Evolutionary conservation across 2,888 invertebrate genomes (phyloP).

Genomic region (Idaea dimidiata): DNA sequence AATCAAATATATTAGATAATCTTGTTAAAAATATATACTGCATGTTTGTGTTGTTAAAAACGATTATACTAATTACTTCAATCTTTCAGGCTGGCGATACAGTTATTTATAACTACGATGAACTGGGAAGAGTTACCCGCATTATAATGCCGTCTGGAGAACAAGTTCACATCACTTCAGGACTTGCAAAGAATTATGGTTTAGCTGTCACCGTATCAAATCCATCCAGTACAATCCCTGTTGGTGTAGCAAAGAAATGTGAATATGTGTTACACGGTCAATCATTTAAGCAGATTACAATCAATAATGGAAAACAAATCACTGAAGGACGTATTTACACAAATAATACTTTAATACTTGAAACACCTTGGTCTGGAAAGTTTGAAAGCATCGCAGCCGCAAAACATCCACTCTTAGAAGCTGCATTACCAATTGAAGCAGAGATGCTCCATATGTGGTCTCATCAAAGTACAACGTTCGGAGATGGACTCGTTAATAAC

Average conservation of each 20-base stretch:
- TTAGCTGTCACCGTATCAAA: constrained; percentile 86
- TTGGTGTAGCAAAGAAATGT: constrained; percentile 78
- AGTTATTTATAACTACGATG: constrained; percentile 95
- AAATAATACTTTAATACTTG: constrained; percentile 89
- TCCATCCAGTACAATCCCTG: constrained; percentile 73
- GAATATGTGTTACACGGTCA: constrained; percentile 84
- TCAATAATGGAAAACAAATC: constrained; percentile 86
- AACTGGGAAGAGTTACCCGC: constrained; percentile 91
- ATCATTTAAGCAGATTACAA: constrained; percentile 84
- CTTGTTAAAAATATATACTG: not conserved
- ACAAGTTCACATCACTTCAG: constrained; percentile 89
- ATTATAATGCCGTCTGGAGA: constrained; percentile 96
- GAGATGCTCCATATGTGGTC: constrained; percentile 96
- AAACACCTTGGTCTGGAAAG: constrained; percentile 87
- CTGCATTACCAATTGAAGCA: constrained; percentile 92
- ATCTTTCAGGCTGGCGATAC: constrained; percentile 88
- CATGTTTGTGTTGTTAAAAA: not conserved
- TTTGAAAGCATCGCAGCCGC: constrained; percentile 89
- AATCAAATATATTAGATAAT: not conserved
- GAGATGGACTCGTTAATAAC: constrained; percentile 86
- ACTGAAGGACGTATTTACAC: constrained; percentile 88
- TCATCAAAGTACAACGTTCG: constrained; percentile 88
- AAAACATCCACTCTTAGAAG: constrained; percentile 90
- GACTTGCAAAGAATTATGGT: constrained; percentile 88
- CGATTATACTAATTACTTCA: constrained; percentile 5